phyloP scores from a whole-genome alignment of 2,888 invertebrate species.

The Saturnia pavonia region DNA sequence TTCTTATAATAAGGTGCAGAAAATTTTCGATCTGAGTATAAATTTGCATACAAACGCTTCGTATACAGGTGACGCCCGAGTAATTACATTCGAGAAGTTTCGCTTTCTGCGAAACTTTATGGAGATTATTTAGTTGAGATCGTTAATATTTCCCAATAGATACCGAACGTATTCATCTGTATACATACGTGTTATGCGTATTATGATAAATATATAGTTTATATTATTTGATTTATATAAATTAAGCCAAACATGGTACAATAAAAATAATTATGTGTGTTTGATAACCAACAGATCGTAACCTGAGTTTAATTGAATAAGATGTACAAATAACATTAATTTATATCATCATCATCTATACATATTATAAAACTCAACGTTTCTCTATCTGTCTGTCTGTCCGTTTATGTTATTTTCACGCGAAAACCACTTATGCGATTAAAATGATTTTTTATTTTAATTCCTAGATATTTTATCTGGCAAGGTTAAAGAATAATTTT shows the following conservation, averaged over 20 bases:
- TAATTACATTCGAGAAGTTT: conserved; percentile 76
- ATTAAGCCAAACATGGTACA: too few relatives aligned
- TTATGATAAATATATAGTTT: neutral
- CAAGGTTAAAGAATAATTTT: too few relatives aligned
- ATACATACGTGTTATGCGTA: neutral
- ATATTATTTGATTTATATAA: neutral
- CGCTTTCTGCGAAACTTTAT: conserved; percentile 65
- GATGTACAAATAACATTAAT: neutral
- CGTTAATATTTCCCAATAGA: conserved; percentile 20
- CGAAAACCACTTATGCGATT: too few relatives aligned
- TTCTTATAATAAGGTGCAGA: conserved; percentile 76
- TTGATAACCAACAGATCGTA: neutral
- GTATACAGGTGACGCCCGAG: conserved; percentile 74
- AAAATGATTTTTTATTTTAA: too few relatives aligned
- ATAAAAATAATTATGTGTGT: too few relatives aligned
- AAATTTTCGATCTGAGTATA: conserved; percentile 60
- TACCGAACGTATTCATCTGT: conserved; percentile 8
- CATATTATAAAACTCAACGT: too few relatives aligned
- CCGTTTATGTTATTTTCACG: too few relatives aligned
- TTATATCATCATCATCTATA: too few relatives aligned
- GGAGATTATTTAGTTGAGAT: conserved; percentile 55
- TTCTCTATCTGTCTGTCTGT: too few relatives aligned
- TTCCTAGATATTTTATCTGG: too few relatives aligned
- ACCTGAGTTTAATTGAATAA: neutral
- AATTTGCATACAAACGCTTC: conserved; percentile 72